A percentile compares a stretch with the other conserved stretches of the same genome.
phyloP scores from a whole-genome alignment of 2,797 vertebrate genomes.

The Enteromius afrohamiltoni region DNA sequence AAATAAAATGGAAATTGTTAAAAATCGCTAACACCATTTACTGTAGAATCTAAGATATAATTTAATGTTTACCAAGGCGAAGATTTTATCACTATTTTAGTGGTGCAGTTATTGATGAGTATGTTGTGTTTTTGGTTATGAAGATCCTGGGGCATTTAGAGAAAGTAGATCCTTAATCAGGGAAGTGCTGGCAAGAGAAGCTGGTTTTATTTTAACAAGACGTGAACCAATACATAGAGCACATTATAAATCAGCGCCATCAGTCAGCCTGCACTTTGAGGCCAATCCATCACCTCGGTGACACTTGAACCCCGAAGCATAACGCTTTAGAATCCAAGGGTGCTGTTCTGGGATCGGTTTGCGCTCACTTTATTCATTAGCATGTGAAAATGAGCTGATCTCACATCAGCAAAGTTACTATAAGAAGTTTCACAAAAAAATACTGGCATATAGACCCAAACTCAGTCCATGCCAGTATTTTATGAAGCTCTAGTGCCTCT shows the following conservation, averaged over 20 bases:
- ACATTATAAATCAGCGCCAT: slow-evolving; percentile 73
- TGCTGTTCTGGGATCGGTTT: slow-evolving; percentile 35
- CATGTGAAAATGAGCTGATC: slow-evolving; percentile 24
- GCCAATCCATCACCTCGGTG: slow-evolving; percentile 56
- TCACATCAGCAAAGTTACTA: slow-evolving; percentile 7
- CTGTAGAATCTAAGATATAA: neutral
- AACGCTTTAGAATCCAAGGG: slow-evolving; percentile 30
- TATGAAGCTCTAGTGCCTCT: neutral
- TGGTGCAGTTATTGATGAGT: slow-evolving; percentile 25
- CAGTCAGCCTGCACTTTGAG: slow-evolving; percentile 61
- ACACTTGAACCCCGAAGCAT: slow-evolving; percentile 33
- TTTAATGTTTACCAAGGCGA: neutral
- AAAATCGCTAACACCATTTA: neutral
- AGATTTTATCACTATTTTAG: slow-evolving; percentile 11
- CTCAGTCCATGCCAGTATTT: slow-evolving; percentile 12
- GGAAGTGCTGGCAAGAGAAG: slow-evolving; percentile 66
- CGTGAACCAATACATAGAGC: slow-evolving; percentile 69
- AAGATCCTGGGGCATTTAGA: slow-evolving; percentile 59
- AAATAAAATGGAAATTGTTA: neutral
- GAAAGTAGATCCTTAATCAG: slow-evolving; percentile 71
- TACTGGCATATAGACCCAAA: neutral
- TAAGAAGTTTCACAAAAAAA: slow-evolving; percentile 12
- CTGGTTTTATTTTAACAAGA: slow-evolving; percentile 68
- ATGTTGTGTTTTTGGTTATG: slow-evolving; percentile 21
- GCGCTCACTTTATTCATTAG: slow-evolving; percentile 28